Evolutionary conservation across 2,888 invertebrate genomes (phyloP).

Genomic region (Andricus curvator): DNA sequence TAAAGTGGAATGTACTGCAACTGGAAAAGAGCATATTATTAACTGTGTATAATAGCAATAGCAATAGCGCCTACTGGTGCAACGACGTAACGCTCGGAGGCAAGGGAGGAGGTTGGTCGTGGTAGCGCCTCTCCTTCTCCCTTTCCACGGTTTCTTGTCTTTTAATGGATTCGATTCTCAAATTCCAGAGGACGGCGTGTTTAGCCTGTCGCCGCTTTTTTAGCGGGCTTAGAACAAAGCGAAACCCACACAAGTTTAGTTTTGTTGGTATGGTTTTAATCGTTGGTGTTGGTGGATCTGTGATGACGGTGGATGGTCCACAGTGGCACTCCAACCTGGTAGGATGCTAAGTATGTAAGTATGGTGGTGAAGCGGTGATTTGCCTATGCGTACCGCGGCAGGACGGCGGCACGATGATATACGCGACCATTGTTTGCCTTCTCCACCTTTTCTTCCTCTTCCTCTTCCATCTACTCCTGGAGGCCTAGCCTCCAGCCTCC

Average conservation of each 20-base stretch:
- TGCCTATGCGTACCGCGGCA: constrained; percentile 76
- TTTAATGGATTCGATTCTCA: constrained; percentile 69
- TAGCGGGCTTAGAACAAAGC: constrained; percentile 71
- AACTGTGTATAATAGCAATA: constrained; percentile 7
- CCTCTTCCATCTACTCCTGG: constrained; percentile 49
- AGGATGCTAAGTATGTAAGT: constrained; percentile 46
- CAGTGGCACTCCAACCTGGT: constrained; percentile 20
- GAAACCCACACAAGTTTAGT: constrained; percentile 46
- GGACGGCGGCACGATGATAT: constrained; percentile 76
- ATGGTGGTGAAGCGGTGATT: constrained; percentile 68
- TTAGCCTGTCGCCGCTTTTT: constrained; percentile 68
- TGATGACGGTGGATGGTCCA: constrained; percentile 52
- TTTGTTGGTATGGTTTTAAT: constrained; percentile 20
- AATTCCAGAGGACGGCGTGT: constrained; percentile 68
- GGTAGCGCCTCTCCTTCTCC: constrained; percentile 21
- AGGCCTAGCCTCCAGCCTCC: constrained; percentile 12
- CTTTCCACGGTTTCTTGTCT: constrained; percentile 48
- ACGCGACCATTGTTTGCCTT: constrained; percentile 75
- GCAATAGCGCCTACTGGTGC: constrained; percentile 26
- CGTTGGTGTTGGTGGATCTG: constrained; percentile 45
- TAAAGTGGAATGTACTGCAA: constrained; percentile 29
- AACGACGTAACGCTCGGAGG: constrained; percentile 33
- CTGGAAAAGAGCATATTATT: constrained; percentile 30
- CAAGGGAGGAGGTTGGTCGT: constrained; percentile 24
- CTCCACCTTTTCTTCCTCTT: constrained; percentile 58